Evolutionary conservation across 1,140 invertebrate genomes (phyloP), one percentile per base, ranked within the genome.

Genomic region (Halesus radiatus): DNA sequence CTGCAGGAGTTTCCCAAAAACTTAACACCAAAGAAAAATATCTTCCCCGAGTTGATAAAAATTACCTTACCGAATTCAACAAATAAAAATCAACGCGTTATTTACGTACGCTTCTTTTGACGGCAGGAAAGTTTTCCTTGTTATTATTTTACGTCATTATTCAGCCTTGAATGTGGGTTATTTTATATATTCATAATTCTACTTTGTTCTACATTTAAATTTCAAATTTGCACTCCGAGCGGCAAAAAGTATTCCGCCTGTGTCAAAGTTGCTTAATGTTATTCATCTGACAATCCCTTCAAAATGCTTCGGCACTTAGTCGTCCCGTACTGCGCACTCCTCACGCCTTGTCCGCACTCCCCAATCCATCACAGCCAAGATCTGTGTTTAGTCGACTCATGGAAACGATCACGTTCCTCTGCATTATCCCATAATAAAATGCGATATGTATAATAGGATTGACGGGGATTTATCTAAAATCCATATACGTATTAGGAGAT

Each of bases 201-300:
- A 79, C 77, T 79, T 79, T 72, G 77, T 76, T 37, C 56, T 18
- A 37, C 50, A 83, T 83, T 83, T 83, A 83, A 80, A 83, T 80
- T 83, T 83, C 78, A 78, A 80, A 83, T 80, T 83, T 83, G 23
- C 78, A 79, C 79, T 80, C 73, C 74, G 76, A 80, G 78, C 79
- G 76, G 76, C 60, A 83, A 83, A 82, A 83, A 83, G 79, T 83
- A 80, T 83, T 78, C 79, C 52, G 70, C 60, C 74, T 70, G 78
- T 80, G 81, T 83, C 81, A 80, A 83, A 78, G 78, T 83, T 83
- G 68, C 76, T 78, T 80, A 80, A 83, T 83, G 80, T 80, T 83
- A 83, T 83, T 80, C 81, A 83, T 83, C 70, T 73, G 81, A 80
- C 76, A 68, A 83, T 83, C 80, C 81, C 76, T 80, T 80, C 76